Evolutionary conservation across 1,140 invertebrate species (phyloP).

Genomic region (Asobara japonica): DNA sequence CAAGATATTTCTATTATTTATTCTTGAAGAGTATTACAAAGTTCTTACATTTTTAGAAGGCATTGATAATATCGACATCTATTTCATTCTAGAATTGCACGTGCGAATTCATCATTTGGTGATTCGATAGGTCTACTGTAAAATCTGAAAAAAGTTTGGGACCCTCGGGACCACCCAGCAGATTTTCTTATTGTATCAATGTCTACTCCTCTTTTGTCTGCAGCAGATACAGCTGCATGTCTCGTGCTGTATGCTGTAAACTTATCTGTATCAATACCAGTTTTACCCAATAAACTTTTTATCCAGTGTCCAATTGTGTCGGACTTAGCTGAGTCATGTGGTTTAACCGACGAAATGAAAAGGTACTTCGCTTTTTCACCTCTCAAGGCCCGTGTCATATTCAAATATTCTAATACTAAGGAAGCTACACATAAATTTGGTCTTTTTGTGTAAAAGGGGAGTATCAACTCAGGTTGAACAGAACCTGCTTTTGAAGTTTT

Average conservation of each 20-base stretch:
- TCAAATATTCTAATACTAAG: constrained; percentile 29
- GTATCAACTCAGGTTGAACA: constrained; percentile 34
- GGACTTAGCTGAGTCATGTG: constrained; percentile 19
- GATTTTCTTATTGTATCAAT: constrained; percentile 16
- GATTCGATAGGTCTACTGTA: constrained; percentile 10
- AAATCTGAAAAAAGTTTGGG: background rate
- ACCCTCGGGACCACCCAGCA: background rate
- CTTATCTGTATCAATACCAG: constrained; percentile 1
- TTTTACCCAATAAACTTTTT: background rate
- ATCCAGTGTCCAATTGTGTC: constrained; percentile 35
- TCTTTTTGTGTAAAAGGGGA: constrained; percentile 32
- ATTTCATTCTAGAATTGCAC: constrained; percentile 6
- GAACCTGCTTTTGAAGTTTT: constrained; percentile 38
- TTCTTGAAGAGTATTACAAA: background rate
- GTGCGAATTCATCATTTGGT: background rate
- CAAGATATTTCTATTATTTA: no score
- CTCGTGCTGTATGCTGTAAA: constrained; percentile 22
- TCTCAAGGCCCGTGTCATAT: constrained; percentile 21
- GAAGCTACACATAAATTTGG: constrained; percentile 32
- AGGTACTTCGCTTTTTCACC: constrained; percentile 17
- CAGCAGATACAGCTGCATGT: constrained; percentile 22
- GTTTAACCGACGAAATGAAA: constrained; percentile 32
- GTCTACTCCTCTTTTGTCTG: constrained; percentile 2
- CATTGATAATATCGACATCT: no score
- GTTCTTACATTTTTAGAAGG: no score